Evolutionary conservation across 2,797 vertebrate genomes (phyloP), one percentile per base, ranked within the genome.

Genomic region (Poecilia velifera): DNA sequence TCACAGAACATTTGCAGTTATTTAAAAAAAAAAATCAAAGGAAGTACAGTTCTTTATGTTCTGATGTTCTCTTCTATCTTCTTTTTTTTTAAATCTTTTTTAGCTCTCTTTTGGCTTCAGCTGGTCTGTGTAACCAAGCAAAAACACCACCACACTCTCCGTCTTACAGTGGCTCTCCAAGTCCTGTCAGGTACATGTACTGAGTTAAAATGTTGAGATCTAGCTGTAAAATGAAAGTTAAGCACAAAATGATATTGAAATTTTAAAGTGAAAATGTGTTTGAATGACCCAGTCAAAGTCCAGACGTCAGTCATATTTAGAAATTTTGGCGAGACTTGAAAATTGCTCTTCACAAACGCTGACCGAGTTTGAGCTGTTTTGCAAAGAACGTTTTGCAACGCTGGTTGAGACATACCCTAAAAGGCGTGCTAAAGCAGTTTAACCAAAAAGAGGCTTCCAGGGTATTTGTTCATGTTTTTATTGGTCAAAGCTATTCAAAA

Each of bases 141-240:
- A 97, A 96, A 90, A 97, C 97, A 1, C 97, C 97, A 0, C 97
- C 98, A 25, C 97, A 96, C 43, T 99, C 98, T 0, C 97, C 97
- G 0, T 95, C 97, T 0, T 97, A 95, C 91, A 97, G 96, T 70
- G 93, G 95, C 34, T 97, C 97, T 55, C 96, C 97, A 1, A 97
- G 96, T 90, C 96, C 96, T 0, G 95, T 96, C 59, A 96, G 97
- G 97, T 99, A 95, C 95, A 92, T 2, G 6, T 72, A 79, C 51
- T 45, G 0, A 57, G 12, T 31, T 45, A 2, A 76, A 34, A 43
- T 72, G 62, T 74, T 14, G 57, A 39, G 10, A 16, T 51, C 47
- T 73, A 73, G 16, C 18, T 20, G 22, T 70, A 41, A 70, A 70
- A 9, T 13, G 2, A 70, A 68, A 70, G 3, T 28, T 72, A 7